phyloP scores from a whole-genome alignment of 2,888 invertebrate species.

The Cheilosia soror region DNA sequence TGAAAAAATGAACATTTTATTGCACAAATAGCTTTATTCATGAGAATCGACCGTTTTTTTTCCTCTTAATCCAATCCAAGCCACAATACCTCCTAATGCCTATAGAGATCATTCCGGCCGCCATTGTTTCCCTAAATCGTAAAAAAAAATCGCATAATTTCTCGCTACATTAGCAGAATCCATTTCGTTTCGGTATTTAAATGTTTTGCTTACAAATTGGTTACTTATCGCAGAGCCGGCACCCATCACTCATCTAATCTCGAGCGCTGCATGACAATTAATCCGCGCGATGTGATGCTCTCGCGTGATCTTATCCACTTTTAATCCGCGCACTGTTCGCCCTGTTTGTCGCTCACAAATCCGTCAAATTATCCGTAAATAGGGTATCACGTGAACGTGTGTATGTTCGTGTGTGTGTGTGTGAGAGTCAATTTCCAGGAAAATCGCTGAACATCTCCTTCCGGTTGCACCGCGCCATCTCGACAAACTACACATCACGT shows the following conservation, averaged over 20 bases:
- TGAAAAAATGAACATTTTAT: not conserved
- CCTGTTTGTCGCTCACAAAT: constrained; percentile 55
- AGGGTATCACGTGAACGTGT: constrained; percentile 4
- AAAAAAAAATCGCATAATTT: constrained; percentile 18
- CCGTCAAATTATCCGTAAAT: constrained; percentile 43
- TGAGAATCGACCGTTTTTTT: not conserved
- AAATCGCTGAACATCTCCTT: constrained; percentile 51
- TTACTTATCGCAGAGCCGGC: constrained; percentile 55
- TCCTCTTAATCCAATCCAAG: not conserved
- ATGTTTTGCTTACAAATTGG: constrained; percentile 67
- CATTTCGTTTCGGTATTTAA: constrained; percentile 57
- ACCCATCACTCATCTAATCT: constrained; percentile 19
- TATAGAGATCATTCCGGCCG: not conserved
- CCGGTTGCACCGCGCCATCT: constrained; percentile 21
- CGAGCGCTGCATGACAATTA: constrained; percentile 42
- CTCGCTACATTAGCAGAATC: constrained; percentile 32
- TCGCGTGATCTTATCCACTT: constrained; percentile 70
- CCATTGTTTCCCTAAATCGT: constrained; percentile 37
- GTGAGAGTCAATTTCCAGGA: constrained; percentile 48
- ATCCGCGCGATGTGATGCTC: constrained; percentile 24
- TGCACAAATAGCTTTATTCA: constrained; percentile 1
- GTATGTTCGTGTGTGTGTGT: constrained; percentile 9
- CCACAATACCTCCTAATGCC: not conserved
- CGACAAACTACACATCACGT: not conserved
- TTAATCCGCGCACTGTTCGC: constrained; percentile 51